Evolutionary conservation across 2,888 invertebrate genomes (phyloP), one percentile per base, ranked within the genome.

Genomic region (Miltochrista miniata): DNA sequence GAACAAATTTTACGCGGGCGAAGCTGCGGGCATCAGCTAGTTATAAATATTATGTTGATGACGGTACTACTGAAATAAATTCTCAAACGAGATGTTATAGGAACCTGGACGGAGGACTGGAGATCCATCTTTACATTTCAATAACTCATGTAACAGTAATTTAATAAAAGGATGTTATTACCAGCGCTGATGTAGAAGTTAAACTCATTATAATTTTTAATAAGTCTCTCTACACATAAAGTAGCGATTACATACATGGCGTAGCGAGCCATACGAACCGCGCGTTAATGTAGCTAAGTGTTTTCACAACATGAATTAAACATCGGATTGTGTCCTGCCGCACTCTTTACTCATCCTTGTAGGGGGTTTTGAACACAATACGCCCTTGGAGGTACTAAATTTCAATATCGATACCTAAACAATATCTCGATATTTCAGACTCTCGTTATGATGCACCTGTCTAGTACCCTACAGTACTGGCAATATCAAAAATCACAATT

Each of bases 231-330:
- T 67, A 53, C 65, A 72, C 74, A 74, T 76, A 76, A 76, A 81
- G 67, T 63, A 72, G 70, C 68, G 60, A 76, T 74, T 76, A 77
- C 72, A 79, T 77, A 76, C 69, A 75, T 73, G 74, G 72, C 68
- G 70, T 66, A 68, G 70, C 67, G 70, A 61, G 62, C 65, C 72
- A 79, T 77, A 79, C 71, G 74, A 69, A 76, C 69, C 70, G 77
- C 76, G 78, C 77, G 77, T 79, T 81, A 81, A 82, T 77, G 78
- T 24, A 24, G 3, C 18, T 81, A 79, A 79, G 81, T 81, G 76
- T 79, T 82, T 81, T 71, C 79, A 70, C 64, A 69, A 64, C 74
- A 83, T 83, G 80, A 83, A 85, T 83, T 82, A 83, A 70, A 81
- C 81, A 84, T 83, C 56, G 73, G 69, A 70, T 50, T 66, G 56